Conservation (phyloP, 1,140 invertebrate species). For the Habropoda laboriosa region DNA sequence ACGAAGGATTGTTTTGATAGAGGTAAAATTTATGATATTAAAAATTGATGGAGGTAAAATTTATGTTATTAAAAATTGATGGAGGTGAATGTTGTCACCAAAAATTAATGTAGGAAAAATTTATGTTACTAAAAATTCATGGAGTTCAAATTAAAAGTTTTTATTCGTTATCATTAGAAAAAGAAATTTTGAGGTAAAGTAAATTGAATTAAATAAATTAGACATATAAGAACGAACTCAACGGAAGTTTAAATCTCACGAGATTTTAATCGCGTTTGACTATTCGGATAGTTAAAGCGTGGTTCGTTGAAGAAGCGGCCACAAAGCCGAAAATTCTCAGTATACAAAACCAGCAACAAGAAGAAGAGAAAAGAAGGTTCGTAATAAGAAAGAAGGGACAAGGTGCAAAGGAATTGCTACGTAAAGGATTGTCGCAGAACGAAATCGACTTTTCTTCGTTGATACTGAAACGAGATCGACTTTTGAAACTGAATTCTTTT, state of each 20-base stretch:
- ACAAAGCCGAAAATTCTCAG: constrained; percentile 11
- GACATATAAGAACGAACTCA: not conserved
- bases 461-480: constrained; percentile 7
- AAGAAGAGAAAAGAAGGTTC: not conserved
- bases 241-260: not conserved
- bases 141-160: too few species aligned
- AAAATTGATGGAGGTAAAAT: too few species aligned
- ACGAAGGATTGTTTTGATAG: too few species aligned
- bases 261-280: not conserved
- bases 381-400: not conserved
- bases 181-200: too few species aligned
- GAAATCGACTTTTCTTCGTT: constrained; percentile 1
- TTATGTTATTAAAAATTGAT: too few species aligned
- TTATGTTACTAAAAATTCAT: too few species aligned
- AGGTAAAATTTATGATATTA: too few species aligned
- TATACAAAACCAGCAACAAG: not conserved
- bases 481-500: constrained; percentile 6
- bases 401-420: constrained; percentile 11
- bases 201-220: too few species aligned
- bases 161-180: too few species aligned
- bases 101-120: too few species aligned
- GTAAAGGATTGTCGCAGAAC: not conserved
- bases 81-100: too few species aligned
- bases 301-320: not conserved
- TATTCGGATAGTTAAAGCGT: not conserved